These are phyloP conservation scores for Heteronetta atricapilla DNA, from an alignment of 2,113 vertebrate species.

Conservation along the genomic window DNA sequence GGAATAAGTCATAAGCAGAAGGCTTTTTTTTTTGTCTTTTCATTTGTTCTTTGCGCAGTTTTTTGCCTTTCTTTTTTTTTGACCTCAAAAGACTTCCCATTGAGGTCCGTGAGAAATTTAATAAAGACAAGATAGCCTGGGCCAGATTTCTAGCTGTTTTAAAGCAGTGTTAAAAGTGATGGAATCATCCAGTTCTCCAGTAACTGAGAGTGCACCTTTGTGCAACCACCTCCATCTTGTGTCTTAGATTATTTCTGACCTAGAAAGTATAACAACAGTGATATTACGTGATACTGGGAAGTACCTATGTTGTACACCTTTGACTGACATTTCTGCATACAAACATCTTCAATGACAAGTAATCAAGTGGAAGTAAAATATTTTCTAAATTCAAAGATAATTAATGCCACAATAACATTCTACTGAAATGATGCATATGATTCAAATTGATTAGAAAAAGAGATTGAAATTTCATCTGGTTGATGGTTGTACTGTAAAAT, in stretches of 20 bases:
- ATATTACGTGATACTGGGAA: neutral
- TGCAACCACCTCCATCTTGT: neutral
- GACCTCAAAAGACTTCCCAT: neutral
- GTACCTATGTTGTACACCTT: neutral
- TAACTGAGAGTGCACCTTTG: neutral
- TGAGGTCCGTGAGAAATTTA: neutral
- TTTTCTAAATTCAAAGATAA: slow-evolving; percentile 22
- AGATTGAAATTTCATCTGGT: neutral
- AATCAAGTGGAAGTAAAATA: slow-evolving; percentile 1
- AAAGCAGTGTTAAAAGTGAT: neutral
- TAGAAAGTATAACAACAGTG: neutral
- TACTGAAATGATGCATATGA: slow-evolving; percentile 23
- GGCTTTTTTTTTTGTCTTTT: neutral
- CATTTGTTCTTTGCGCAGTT: neutral
- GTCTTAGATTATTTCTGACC: neutral
- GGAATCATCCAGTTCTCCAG: neutral
- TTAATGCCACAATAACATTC: neutral
- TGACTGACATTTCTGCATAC: neutral
- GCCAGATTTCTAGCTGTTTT: neutral
- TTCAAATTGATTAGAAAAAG: neutral
- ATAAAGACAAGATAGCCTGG: neutral
- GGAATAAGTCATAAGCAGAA: neutral
- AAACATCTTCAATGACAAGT: neutral
- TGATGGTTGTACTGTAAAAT: neutral
- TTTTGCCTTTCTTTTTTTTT: neutral